Evolutionary conservation across 2,113 vertebrate species (phyloP).

Genomic region (Aptenodytes forsteri): DNA sequence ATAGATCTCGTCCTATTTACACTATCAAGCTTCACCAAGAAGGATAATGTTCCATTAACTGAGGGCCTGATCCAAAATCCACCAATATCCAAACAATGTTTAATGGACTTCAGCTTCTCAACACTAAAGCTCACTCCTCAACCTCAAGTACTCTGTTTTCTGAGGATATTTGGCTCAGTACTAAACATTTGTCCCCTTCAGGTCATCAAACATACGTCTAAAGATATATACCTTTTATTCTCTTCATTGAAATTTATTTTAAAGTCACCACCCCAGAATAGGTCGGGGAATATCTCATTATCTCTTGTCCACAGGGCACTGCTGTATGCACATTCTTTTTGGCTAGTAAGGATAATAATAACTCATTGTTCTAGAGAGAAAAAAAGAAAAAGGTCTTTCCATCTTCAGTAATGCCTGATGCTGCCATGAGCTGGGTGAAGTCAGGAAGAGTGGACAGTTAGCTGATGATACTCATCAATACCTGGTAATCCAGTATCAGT

Average conservation of each 20-base stretch:
- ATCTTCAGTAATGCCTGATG: neutral
- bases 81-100: neutral
- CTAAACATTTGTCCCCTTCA: neutral
- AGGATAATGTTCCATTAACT: neutral
- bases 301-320: neutral
- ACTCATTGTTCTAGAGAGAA: neutral
- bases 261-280: neutral
- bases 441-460: neutral
- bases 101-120: neutral
- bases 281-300: neutral
- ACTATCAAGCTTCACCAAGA: neutral
- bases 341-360: neutral
- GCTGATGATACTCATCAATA: neutral
- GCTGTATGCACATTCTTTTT: neutral
- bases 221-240: neutral
- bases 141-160: neutral
- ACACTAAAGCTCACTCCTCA: neutral
- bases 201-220: neutral
- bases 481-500: neutral
- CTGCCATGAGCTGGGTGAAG: neutral
- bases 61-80: neutral
- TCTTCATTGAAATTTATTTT: neutral
- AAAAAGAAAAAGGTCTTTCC: neutral
- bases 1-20: neutral
- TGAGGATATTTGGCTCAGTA: neutral